Base-by-base conservation (phyloP, 2,113 vertebrate genomes). In the Chunga burmeisteri region DNA sequence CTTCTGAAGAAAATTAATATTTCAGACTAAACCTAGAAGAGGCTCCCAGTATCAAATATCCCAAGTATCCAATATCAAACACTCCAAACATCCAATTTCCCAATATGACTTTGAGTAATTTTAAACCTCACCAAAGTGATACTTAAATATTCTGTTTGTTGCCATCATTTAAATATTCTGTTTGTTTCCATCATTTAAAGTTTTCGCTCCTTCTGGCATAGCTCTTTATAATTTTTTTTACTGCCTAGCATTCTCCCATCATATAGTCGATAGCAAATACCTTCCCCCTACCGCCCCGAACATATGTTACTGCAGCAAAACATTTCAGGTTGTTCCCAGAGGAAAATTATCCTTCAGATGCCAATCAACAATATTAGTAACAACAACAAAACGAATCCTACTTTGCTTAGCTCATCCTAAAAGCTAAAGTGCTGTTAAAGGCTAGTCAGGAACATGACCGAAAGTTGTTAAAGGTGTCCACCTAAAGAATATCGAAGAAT, bases 311-410 rank as follows among this genome's bases (percentile, higher is more conserved):
- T 40, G 47, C 90, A 94, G 85, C 63, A 96, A 87, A 95, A 88
- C 49, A 84, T 75, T 92, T 93, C 81, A 90, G 65, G 18, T 70
- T 92, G 52, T 86, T 93, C 90, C 94, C 93, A 55, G 63, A 93
- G 91, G 91, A 96, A 97, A 94, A 86, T 6, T 90, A 81, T 91
- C 95, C 78, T 97, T 96, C 91, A 89, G 58, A 53, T 91, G 71
- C 66, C 83, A 86, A 90, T 95, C 82, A 89, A 74, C 55, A 79
- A 10, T 40, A 72, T 80, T 94, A 91, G 67, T 44, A 84, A 61
- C 50, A 86, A 58, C 4, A 34, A 68, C 9, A 13, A 89, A 81
- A 94, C 2, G 0, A 53, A 73, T 80, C 77, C 66, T 79, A 8
- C 55, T 83, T 90, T 79, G 30, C 52, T 81, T 90, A 82, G 55